These are phyloP conservation scores for Nephrotoma flavescens DNA, from an alignment of 2,888 invertebrate genomes.

Conservation along the genomic window DNA sequence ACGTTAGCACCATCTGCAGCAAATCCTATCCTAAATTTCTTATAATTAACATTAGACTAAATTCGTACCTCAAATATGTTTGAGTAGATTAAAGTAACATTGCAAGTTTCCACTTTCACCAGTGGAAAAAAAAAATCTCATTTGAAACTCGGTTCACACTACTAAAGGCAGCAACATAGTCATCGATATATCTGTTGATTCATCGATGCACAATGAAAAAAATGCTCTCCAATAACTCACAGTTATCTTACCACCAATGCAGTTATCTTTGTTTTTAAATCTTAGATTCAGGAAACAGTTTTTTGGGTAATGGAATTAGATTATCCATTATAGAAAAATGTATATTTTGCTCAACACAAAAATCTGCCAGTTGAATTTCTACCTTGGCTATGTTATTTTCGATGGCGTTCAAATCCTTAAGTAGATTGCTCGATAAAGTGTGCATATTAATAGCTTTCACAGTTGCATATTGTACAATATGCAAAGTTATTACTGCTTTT, in stretches of 20 bases:
- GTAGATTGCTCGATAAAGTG: neutral
- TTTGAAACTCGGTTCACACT: neutral
- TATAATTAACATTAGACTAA: constrained; percentile 18
- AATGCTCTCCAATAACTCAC: neutral
- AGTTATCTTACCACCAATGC: neutral
- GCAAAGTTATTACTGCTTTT: neutral
- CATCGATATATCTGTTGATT: no score
- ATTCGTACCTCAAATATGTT: neutral
- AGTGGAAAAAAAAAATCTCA: constrained; percentile 5
- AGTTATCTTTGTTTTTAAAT: neutral
- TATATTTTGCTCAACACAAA: neutral
- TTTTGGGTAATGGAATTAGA: neutral
- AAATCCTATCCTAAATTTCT: constrained; percentile 22
- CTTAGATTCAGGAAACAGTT: neutral
- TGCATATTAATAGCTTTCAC: neutral
- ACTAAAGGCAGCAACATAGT: neutral
- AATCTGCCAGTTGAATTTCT: neutral
- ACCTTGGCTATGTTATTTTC: neutral
- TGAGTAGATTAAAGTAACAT: constrained; percentile 1
- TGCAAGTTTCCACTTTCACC: constrained; percentile 14
- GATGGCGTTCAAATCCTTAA: neutral
- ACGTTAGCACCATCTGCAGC: constrained; percentile 25
- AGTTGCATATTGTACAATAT: neutral
- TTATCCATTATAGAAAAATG: neutral
- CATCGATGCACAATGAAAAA: constrained; percentile 13